A percentile compares a stretch with the other conserved stretches of the same genome.
Evolutionary conservation across 2,888 invertebrate genomes (phyloP).

Genomic region (Trissolcus japonicus): DNA sequence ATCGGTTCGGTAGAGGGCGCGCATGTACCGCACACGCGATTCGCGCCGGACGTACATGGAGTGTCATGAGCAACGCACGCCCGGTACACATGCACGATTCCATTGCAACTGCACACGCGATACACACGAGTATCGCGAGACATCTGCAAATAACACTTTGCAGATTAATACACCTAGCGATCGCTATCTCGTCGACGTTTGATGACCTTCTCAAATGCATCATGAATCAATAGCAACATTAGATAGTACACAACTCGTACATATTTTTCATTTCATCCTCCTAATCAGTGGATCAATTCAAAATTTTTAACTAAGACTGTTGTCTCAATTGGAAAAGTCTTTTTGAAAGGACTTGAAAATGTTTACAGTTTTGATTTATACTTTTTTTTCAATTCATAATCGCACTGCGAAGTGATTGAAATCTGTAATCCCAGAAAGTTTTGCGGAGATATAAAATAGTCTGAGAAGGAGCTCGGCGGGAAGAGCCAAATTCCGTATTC

Average conservation of each 20-base stretch:
- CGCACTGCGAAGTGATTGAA: too few relatives aligned
- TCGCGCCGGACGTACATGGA: constrained; percentile 30
- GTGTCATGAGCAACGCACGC: constrained; percentile 43
- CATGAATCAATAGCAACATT: constrained; percentile 43
- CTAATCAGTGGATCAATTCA: too few relatives aligned
- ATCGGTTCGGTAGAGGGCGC: constrained; percentile 44
- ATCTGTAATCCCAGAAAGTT: neutral
- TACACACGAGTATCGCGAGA: constrained; percentile 37
- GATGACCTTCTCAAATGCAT: constrained; percentile 51
- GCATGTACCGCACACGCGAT: constrained; percentile 49
- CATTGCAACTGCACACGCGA: constrained; percentile 47
- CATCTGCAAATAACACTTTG: constrained; percentile 56
- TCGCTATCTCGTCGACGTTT: constrained; percentile 46
- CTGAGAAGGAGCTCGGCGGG: neutral
- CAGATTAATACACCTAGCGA: constrained; percentile 54
- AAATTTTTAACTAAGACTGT: too few relatives aligned
- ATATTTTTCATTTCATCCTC: too few relatives aligned
- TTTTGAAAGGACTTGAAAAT: too few relatives aligned
- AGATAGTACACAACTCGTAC: too few relatives aligned
- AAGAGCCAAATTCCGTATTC: neutral
- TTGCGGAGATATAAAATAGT: neutral
- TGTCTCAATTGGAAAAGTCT: too few relatives aligned
- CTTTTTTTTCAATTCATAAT: too few relatives aligned
- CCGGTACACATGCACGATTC: constrained; percentile 30
- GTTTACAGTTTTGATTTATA: too few relatives aligned